Conservation (phyloP, 2,113 vertebrate species). For the Corvus cornix region DNA sequence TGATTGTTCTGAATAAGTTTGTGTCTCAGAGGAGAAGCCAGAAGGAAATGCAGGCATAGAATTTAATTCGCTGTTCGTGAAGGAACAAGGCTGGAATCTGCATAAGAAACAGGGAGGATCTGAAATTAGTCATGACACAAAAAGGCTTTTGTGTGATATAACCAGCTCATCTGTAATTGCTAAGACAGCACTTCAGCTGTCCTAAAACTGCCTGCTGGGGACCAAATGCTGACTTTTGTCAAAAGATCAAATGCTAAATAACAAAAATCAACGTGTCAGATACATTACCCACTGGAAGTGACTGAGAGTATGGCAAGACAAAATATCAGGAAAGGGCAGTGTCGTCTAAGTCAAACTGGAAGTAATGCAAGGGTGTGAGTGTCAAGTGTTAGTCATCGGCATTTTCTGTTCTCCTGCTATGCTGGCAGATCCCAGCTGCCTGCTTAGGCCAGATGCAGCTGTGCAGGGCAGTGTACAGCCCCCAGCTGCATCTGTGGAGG, state of each 20-base stretch:
- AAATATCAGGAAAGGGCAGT: not conserved
- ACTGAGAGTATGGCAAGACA: not conserved
- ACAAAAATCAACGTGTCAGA: not conserved
- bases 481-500: not conserved
- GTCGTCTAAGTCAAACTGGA: not conserved
- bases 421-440: not conserved
- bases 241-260: not conserved
- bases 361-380: not conserved
- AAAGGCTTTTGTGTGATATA: slow-evolving; percentile 25
- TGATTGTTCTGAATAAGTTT: not conserved
- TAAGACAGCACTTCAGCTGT: not conserved
- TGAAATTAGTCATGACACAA: slow-evolving; percentile 18
- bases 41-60: not conserved
- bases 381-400: not conserved
- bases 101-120: not conserved
- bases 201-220: not conserved
- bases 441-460: not conserved
- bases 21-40: not conserved
- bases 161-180: not conserved
- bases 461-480: not conserved
- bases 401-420: not conserved
- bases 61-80: not conserved
- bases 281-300: not conserved
- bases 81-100: not conserved
- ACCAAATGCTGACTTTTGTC: not conserved